Conservation (phyloP, 2,797 vertebrate species). For the Pteronotus mesoamericanus region DNA sequence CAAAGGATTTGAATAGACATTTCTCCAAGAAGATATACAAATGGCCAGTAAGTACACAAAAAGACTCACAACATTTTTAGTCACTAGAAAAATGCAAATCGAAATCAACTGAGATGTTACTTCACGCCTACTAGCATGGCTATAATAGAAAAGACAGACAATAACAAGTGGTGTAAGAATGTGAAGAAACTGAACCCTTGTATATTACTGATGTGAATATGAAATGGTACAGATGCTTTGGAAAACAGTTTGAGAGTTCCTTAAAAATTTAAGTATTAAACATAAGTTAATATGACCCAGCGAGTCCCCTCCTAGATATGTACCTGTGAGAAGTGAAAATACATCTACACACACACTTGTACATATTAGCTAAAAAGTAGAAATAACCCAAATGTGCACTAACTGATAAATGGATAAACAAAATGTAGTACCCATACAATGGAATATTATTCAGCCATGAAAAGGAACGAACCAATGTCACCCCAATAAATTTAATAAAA, state of each 20-base stretch:
- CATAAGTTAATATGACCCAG: background rate
- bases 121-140: background rate
- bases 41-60: background rate
- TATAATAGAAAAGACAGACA: background rate
- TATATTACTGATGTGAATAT: background rate
- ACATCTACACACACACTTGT: background rate
- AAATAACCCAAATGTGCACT: background rate
- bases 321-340: background rate
- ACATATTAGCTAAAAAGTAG: background rate
- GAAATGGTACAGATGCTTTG: background rate
- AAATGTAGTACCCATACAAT: background rate
- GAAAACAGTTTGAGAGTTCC: background rate
- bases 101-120: background rate
- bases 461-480: background rate
- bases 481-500: background rate
- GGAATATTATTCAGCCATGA: background rate
- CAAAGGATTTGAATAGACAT: background rate
- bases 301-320: background rate
- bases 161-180: background rate
- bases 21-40: background rate
- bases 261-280: background rate
- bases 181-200: background rate
- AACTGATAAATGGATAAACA: background rate
- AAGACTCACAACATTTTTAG: background rate
- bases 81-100: background rate